Percentiles rank a stretch among this genome's conserved stretches.
Evolutionary conservation across 2,797 vertebrate species (phyloP).

Genomic region (Dicrostonyx torquatus): DNA sequence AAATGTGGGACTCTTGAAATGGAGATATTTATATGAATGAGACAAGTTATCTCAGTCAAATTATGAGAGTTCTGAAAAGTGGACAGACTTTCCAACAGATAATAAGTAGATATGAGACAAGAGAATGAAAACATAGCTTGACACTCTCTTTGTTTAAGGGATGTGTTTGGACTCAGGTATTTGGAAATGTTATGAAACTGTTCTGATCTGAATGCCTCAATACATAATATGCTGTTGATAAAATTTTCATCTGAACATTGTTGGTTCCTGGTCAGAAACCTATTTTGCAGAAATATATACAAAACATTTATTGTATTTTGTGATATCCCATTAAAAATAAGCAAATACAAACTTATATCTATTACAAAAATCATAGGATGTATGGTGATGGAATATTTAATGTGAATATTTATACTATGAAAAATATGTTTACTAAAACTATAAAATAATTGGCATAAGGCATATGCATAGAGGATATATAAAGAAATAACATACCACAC

Average conservation of each 20-base stretch:
- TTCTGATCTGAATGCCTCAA: background rate
- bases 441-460: background rate
- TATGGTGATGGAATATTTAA: background rate
- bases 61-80: background rate
- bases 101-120: background rate
- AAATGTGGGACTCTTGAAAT: background rate
- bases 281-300: background rate
- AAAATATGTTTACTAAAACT: background rate
- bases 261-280: background rate
- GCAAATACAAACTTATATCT: fast-evolving
- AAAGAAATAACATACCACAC: background rate
- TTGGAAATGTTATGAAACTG: background rate
- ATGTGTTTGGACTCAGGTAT: background rate
- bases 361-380: background rate
- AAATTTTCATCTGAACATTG: background rate
- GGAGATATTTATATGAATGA: background rate
- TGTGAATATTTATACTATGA: background rate
- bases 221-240: fast-evolving
- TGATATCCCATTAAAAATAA: background rate
- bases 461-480: background rate
- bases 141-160: background rate
- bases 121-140: background rate
- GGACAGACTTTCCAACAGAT: fast-evolving
- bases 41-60: background rate
- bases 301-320: background rate